A percentile compares a stretch with the other conserved stretches of the same genome.
These are phyloP conservation scores for Clarias macrocephalus DNA, from an alignment of 2,113 vertebrate genomes.

Conservation along the genomic window DNA sequence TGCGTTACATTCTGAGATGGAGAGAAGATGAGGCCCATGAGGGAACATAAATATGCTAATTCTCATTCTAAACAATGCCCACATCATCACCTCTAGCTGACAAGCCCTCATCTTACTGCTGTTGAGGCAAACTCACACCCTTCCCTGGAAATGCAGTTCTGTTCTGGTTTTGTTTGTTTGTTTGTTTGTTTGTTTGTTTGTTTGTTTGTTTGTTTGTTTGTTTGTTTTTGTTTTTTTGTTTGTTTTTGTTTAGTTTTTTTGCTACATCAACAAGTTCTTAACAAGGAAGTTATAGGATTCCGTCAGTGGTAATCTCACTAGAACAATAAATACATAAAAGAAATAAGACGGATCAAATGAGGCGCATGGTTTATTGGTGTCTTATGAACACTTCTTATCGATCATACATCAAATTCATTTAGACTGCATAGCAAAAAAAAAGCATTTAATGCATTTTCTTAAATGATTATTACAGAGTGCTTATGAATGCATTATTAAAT, in stretches of 20 bases:
- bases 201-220: background rate
- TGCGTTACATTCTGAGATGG: constrained; percentile 42
- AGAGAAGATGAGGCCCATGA: constrained; percentile 44
- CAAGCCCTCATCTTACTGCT: constrained; percentile 48
- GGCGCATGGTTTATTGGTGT: background rate
- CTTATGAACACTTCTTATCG: background rate
- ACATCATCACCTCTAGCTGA: constrained; percentile 33
- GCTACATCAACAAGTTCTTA: background rate
- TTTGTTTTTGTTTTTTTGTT: no score
- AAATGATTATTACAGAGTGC: background rate
- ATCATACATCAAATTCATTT: background rate
- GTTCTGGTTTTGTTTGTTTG: background rate
- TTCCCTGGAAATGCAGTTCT: constrained; percentile 7
- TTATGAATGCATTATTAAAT: background rate
- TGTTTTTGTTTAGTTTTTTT: no score
- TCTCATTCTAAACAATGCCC: constrained; percentile 52
- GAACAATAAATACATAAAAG: background rate
- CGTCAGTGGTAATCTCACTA: constrained; percentile 1
- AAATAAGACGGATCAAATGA: background rate
- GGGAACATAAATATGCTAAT: constrained; percentile 55
- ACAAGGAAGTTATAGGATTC: background rate
- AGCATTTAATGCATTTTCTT: background rate
- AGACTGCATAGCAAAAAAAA: background rate
- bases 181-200: background rate
- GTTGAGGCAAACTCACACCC: constrained; percentile 3